These are phyloP conservation scores for Hoplias malabaricus DNA, from an alignment of 2,113 vertebrate species.

Conservation along the genomic window DNA sequence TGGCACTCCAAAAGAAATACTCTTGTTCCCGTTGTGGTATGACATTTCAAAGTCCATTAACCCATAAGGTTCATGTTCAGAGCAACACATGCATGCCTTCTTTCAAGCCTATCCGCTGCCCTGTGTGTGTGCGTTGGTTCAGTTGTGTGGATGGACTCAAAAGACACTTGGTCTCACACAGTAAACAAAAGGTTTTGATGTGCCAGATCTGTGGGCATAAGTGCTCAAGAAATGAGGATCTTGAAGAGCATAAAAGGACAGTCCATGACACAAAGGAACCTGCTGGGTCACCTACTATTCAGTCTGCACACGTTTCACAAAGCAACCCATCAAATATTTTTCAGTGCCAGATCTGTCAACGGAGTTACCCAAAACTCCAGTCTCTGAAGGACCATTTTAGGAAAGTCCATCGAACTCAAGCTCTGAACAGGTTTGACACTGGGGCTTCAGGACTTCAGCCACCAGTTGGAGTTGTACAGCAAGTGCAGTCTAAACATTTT, in stretches of 20 bases:
- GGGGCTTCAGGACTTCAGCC: not conserved
- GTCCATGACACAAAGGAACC: slow-evolving; percentile 54
- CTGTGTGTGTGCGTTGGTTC: slow-evolving; percentile 73
- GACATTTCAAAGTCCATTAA: slow-evolving; percentile 66
- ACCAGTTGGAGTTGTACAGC: not conserved
- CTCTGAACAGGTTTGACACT: not conserved
- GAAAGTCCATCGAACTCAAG: slow-evolving; percentile 49
- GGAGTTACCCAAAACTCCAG: slow-evolving; percentile 50
- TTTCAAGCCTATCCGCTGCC: slow-evolving; percentile 72
- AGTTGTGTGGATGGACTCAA: slow-evolving; percentile 70
- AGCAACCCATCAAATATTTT: slow-evolving; percentile 38
- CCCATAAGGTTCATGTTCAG: slow-evolving; percentile 71
- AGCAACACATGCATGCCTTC: slow-evolving; percentile 67
- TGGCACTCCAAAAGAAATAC: slow-evolving; percentile 56
- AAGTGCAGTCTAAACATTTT: slow-evolving; percentile 22
- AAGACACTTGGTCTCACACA: slow-evolving; percentile 74
- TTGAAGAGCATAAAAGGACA: slow-evolving; percentile 72
- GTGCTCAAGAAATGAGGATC: slow-evolving; percentile 66
- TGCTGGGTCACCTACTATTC: not conserved
- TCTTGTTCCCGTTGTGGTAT: slow-evolving; percentile 70
- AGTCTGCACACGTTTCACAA: slow-evolving; percentile 32
- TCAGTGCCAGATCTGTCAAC: slow-evolving; percentile 51
- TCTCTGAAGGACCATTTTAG: slow-evolving; percentile 54
- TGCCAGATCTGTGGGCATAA: slow-evolving; percentile 71
- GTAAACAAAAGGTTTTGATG: slow-evolving; percentile 58